Evolutionary conservation across 2,888 invertebrate species (phyloP).

Genomic region (Eubasilissa splendida): DNA sequence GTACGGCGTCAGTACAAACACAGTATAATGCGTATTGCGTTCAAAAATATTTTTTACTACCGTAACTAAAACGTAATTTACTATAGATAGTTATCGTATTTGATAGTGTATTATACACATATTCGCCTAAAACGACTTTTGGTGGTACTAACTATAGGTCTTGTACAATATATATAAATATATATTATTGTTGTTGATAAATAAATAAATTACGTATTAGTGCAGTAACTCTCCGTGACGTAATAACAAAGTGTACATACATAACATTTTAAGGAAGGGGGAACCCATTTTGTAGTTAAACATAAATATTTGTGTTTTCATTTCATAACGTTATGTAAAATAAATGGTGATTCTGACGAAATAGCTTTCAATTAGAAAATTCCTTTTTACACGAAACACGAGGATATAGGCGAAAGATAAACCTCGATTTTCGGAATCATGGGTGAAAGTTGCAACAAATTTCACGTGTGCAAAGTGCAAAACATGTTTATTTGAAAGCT

Average conservation of each 20-base stretch:
- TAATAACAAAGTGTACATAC: slow-evolving; percentile 33
- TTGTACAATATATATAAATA: slow-evolving; percentile 43
- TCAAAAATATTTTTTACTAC: slow-evolving; percentile 47
- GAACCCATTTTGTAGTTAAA: slow-evolving; percentile 3
- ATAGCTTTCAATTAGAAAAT: slow-evolving; percentile 7
- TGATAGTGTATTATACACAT: slow-evolving; percentile 57
- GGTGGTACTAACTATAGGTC: slow-evolving; percentile 56
- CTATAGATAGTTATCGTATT: slow-evolving; percentile 50
- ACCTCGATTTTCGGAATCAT: too few relatives aligned
- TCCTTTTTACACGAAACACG: background rate
- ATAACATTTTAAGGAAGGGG: slow-evolving; percentile 9
- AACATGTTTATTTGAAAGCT: too few relatives aligned
- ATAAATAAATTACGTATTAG: slow-evolving; percentile 51
- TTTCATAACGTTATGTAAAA: slow-evolving; percentile 21
- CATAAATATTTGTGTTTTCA: slow-evolving; percentile 24
- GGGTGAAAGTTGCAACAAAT: too few relatives aligned
- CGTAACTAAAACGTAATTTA: slow-evolving; percentile 43
- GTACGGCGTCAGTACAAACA: slow-evolving; percentile 55
- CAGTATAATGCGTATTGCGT: slow-evolving; percentile 44
- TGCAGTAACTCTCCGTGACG: slow-evolving; percentile 15
- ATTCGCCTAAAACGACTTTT: slow-evolving; percentile 57
- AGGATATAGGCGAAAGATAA: too few relatives aligned
- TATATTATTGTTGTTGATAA: slow-evolving; percentile 56
- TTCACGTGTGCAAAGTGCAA: too few relatives aligned
- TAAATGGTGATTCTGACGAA: slow-evolving; percentile 13